These are phyloP conservation scores for Dorcus parallelipipedus DNA, from an alignment of 2,888 invertebrate genomes.

Conservation along the genomic window DNA sequence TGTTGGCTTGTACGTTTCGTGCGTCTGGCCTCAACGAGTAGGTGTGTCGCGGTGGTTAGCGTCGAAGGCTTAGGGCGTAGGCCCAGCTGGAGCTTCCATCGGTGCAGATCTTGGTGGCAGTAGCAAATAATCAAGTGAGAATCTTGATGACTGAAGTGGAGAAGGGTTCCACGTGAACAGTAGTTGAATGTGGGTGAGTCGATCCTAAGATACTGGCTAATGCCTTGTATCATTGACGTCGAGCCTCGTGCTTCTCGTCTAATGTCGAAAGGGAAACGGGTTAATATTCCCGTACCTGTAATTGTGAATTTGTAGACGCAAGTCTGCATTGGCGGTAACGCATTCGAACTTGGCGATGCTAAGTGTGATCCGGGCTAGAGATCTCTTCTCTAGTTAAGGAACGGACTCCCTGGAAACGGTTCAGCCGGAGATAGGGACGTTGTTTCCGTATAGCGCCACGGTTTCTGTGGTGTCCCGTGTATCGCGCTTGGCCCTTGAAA, in stretches of 20 bases:
- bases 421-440: slow-evolving; percentile 8
- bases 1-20: slow-evolving; percentile 44
- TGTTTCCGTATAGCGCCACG: slow-evolving; percentile 20
- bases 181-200: slow-evolving; percentile 58
- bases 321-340: slow-evolving; percentile 5
- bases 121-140: slow-evolving; percentile 68
- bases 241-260: slow-evolving; percentile 47
- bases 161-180: slow-evolving; percentile 64
- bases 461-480: slow-evolving; percentile 30
- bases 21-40: slow-evolving; percentile 54
- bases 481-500: slow-evolving; percentile 55
- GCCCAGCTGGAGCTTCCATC: slow-evolving; percentile 54
- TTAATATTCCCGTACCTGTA: slow-evolving; percentile 58
- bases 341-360: slow-evolving; percentile 3
- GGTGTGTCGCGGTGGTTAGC: slow-evolving; percentile 49
- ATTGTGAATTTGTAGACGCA: slow-evolving; percentile 49
- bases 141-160: slow-evolving; percentile 59
- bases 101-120: slow-evolving; percentile 62
- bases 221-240: slow-evolving; percentile 37
- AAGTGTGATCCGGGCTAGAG: slow-evolving; percentile 3
- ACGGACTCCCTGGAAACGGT: slow-evolving; percentile 5
- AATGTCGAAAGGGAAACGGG: slow-evolving; percentile 58
- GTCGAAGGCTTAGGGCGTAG: slow-evolving; percentile 60
- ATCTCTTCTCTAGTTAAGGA: slow-evolving; percentile 5
- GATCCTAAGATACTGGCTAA: slow-evolving; percentile 57